Evolutionary conservation across 1,140 invertebrate species (phyloP).

Genomic region (Pseudomyrmex concolor): DNA sequence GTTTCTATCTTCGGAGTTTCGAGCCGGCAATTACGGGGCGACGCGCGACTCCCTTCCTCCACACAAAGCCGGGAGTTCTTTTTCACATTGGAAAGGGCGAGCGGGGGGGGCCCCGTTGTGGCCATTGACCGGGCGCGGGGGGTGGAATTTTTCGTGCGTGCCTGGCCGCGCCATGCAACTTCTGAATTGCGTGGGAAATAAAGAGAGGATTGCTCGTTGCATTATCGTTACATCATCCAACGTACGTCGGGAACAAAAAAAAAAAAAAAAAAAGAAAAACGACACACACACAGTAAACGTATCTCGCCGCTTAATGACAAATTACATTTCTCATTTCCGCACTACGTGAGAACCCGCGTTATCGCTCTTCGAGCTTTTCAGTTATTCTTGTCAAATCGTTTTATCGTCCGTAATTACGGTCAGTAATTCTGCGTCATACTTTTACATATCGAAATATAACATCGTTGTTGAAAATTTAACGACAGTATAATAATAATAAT

Average conservation of each 20-base stretch:
- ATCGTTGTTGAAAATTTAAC: neutral
- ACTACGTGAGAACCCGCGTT: slow-evolving; percentile 37
- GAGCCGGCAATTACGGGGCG: slow-evolving; percentile 57
- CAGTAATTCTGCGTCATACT: neutral
- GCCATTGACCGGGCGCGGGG: slow-evolving; percentile 9
- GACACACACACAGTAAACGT: slow-evolving; percentile 1
- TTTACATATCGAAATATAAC: neutral
- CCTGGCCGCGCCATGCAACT: slow-evolving; percentile 74
- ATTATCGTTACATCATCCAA: slow-evolving; percentile 68
- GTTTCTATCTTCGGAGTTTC: slow-evolving; percentile 37
- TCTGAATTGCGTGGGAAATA: slow-evolving; percentile 74
- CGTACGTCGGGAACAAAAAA: slow-evolving; percentile 42
- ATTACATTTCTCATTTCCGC: slow-evolving; percentile 46
- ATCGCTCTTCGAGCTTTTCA: neutral
- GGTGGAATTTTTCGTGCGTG: slow-evolving; percentile 69
- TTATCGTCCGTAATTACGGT: slow-evolving; percentile 15
- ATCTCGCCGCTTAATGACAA: slow-evolving; percentile 25
- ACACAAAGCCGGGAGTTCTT: slow-evolving; percentile 53
- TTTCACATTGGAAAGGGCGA: slow-evolving; percentile 59
- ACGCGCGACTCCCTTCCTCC: slow-evolving; percentile 58
- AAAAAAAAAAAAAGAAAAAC: slow-evolving; percentile 21
- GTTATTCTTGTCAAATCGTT: slow-evolving; percentile 4
- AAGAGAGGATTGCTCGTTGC: slow-evolving; percentile 66
- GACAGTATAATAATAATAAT: neutral
- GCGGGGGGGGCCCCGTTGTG: slow-evolving; percentile 11